These are phyloP conservation scores for Pituophis catenifer DNA, from an alignment of 2,113 vertebrate genomes.

Conservation along the genomic window DNA sequence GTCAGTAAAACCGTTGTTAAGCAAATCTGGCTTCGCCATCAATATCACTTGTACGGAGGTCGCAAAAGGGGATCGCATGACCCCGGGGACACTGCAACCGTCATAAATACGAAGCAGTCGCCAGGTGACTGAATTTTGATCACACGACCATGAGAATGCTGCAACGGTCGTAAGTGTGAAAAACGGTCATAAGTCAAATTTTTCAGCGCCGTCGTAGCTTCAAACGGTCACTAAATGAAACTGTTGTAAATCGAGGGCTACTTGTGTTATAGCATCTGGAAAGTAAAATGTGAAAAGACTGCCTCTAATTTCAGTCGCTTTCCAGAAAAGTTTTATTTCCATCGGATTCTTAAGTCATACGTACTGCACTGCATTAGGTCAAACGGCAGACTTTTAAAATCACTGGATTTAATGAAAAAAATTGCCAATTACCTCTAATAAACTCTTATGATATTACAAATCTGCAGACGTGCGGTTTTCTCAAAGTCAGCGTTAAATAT, in stretches of 20 bases:
- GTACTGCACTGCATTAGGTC: neutral
- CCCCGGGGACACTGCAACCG: no score
- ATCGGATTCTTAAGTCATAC: neutral
- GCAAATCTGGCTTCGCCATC: no score
- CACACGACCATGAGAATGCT: no score
- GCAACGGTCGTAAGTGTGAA: no score
- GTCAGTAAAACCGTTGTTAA: no score
- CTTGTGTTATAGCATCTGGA: neutral
- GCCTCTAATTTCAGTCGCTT: neutral
- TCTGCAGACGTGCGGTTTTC: neutral
- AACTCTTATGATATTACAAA: slow-evolving; percentile 6
- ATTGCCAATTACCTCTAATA: neutral
- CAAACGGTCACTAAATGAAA: neutral
- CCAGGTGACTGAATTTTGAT: no score
- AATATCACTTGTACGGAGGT: no score
- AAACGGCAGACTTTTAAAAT: neutral
- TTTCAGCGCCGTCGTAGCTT: no score
- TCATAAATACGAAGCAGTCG: no score
- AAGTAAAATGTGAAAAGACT: neutral
- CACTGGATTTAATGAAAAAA: neutral
- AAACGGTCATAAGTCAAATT: no score
- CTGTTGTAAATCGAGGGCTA: neutral
- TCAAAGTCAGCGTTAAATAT: slow-evolving; percentile 13
- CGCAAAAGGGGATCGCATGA: no score
- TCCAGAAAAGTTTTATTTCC: neutral